Percentiles rank a stretch among this genome's conserved stretches.
Evolutionary conservation across 2,113 vertebrate species (phyloP).

Genomic region (Atrichornis clamosus): DNA sequence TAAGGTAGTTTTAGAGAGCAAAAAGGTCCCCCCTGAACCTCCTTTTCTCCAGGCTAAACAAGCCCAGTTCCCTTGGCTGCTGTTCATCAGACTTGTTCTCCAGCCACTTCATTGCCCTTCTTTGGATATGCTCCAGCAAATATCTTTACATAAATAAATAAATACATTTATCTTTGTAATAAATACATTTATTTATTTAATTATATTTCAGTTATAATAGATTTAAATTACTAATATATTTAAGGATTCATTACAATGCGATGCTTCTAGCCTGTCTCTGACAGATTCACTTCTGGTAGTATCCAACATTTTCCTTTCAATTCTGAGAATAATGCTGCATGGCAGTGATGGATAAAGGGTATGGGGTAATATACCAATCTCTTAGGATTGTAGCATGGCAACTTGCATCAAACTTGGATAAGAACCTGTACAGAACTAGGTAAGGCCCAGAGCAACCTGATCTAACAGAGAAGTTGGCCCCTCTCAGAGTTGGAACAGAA

Average conservation of each 20-base stretch:
- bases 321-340: neutral
- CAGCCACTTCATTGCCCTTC: neutral
- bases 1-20: neutral
- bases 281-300: neutral
- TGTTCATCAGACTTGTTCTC: neutral
- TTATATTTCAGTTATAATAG: neutral
- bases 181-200: neutral
- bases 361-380: neutral
- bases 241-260: neutral
- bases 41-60: neutral
- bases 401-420: neutral
- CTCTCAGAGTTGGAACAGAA: neutral
- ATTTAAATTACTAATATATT: neutral
- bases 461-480: neutral
- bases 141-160: no score
- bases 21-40: neutral
- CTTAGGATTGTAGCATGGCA: neutral
- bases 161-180: no score
- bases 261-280: neutral
- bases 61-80: neutral
- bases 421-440: neutral
- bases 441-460: neutral
- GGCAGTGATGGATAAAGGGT: neutral
- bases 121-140: neutral
- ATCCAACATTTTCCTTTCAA: neutral